Percentiles rank a stretch among this genome's conserved stretches.
Conservation (phyloP, 1,140 invertebrate species). For the Achatina immaculata region DNA sequence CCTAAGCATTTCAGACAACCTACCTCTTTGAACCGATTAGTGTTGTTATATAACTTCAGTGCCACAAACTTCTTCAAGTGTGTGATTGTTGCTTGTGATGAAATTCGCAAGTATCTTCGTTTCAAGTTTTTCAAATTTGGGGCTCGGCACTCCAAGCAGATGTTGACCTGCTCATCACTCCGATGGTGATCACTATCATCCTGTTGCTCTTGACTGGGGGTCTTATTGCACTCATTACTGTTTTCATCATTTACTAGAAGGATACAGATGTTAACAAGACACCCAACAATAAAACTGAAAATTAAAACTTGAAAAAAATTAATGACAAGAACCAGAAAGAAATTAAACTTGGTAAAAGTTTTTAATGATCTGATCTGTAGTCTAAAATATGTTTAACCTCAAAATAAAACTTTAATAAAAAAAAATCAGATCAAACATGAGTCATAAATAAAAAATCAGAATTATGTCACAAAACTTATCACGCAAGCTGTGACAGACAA, state of each 20-base stretch:
- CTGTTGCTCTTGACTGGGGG: slow-evolving; percentile 42
- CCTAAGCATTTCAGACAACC: too few species aligned
- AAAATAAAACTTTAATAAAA: too few species aligned
- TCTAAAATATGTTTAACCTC: not conserved
- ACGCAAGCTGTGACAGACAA: too few species aligned
- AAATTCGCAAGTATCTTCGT: slow-evolving; percentile 89
- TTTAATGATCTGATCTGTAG: not conserved
- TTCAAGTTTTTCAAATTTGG: slow-evolving; percentile 64
- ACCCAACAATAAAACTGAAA: not conserved
- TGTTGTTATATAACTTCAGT: slow-evolving; percentile 90
- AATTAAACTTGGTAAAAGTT: not conserved
- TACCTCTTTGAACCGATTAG: slow-evolving; percentile 96
- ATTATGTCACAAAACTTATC: too few species aligned
- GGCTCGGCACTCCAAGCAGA: slow-evolving; percentile 66
- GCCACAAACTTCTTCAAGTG: slow-evolving; percentile 98
- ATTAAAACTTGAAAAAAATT: not conserved
- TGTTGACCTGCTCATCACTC: slow-evolving; percentile 87
- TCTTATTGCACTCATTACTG: slow-evolving; percentile 44
- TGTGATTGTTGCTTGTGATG: slow-evolving; percentile 95
- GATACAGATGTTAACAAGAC: not conserved
- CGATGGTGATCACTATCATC: slow-evolving; percentile 91
- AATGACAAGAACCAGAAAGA: not conserved
- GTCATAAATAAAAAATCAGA: too few species aligned
- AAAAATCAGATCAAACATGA: too few species aligned
- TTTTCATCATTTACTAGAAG: slow-evolving; percentile 44